Conservation (phyloP, 2,797 vertebrate species). For the Sebastes elongatus region DNA sequence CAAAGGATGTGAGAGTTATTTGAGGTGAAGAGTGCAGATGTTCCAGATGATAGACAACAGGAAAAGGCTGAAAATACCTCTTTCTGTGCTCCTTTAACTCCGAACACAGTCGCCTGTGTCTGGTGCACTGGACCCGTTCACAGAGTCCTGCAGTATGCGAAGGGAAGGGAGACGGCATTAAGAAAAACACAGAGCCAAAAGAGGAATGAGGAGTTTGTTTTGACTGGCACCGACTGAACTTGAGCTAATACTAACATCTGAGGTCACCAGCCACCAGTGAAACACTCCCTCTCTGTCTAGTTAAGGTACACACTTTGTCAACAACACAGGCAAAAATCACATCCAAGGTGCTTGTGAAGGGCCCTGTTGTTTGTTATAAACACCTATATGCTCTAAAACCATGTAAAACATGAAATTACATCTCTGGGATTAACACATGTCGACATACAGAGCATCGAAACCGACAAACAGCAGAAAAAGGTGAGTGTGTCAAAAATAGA, state of each 20-base stretch:
- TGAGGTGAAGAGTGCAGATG: neutral
- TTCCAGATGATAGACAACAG: neutral
- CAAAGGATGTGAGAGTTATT: neutral
- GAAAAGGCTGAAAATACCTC: slow-evolving; percentile 13
- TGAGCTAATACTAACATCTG: slow-evolving; percentile 36
- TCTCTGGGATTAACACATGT: neutral
- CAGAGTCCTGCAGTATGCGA: slow-evolving; percentile 55
- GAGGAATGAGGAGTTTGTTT: slow-evolving; percentile 44
- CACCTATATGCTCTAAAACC: neutral
- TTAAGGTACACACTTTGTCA: neutral
- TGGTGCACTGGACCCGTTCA: slow-evolving; percentile 58
- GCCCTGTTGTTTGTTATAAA: neutral
- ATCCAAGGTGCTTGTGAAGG: neutral
- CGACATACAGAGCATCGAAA: neutral
- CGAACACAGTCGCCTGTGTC: slow-evolving; percentile 40
- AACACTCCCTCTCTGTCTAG: neutral
- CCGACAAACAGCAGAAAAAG: neutral
- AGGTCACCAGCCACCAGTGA: neutral
- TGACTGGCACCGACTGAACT: slow-evolving; percentile 33
- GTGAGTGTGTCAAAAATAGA: neutral
- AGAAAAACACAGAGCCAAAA: slow-evolving; percentile 2
- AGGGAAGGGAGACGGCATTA: neutral
- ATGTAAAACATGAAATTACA: neutral
- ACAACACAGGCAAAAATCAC: neutral
- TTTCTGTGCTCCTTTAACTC: slow-evolving; percentile 28